Evolutionary conservation across 2,888 invertebrate genomes (phyloP), one percentile per base, ranked within the genome.

Genomic region (Epistrophe grossulariae): DNA sequence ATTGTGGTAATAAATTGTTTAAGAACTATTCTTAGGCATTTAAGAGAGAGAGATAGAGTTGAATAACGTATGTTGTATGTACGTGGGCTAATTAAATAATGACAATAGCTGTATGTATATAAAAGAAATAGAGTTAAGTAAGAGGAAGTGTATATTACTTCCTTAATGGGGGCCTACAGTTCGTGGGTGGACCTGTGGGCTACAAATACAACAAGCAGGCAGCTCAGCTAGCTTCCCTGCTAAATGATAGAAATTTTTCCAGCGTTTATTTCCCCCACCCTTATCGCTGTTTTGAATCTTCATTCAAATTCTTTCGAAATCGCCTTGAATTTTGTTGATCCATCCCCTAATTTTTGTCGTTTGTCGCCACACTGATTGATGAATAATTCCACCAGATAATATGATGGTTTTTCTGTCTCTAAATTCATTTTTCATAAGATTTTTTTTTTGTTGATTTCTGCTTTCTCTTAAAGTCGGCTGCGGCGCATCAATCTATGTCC

Each of bases 1-100:
- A 78, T 68, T 81, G 82, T 78, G 85, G 82, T 78, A 68, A 85
- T 85, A 78, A 85, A 85, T 85, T 82, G 85, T 38, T 24, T 57
- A 48, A 35, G 3, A 68, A 68, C 35, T 59, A 9, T 7, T 59
- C 76, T 72, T 80, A 80, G 84, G 80, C 45, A 80, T 66, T 84
- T 84, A 80, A 84, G 71, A 71, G 24, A n/a, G n/a, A n/a, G n/a
- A n/a, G n/a, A n/a, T n/a, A n/a, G n/a, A 24, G 80, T 35, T 79
- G 64, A 84, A 79, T 84, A 70, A 84, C 68, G 79, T 74, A 24
- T 24, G 24, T 24, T 2, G 60, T 24, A 9, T 7, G 8, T 15
- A 40, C 76, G 71, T 50, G 71, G 52, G 38, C 59, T 85, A 85
- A 85, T 85, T 82, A 82, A 85, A 82, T 82, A 81, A 85, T 78